Percentiles rank a stretch among this genome's conserved stretches.
phyloP scores from a whole-genome alignment of 2,888 invertebrate genomes.

The Bellardia pandia region DNA sequence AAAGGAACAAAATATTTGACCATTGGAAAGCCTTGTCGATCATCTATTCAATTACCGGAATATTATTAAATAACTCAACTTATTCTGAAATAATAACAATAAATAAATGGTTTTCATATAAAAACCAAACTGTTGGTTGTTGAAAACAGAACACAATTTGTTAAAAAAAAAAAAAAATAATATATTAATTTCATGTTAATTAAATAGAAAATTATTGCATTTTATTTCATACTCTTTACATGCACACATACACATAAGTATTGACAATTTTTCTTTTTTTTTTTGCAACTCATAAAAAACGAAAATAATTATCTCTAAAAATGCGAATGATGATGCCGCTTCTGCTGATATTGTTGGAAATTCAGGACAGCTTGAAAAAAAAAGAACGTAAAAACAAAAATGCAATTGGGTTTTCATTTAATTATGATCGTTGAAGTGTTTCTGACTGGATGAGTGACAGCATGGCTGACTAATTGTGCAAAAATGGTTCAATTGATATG shows the following conservation, averaged over 20 bases:
- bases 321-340: slow-evolving; percentile 31
- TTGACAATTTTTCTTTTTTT: slow-evolving; percentile 2
- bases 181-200: slow-evolving; percentile 49
- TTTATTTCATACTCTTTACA: slow-evolving; percentile 7
- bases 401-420: slow-evolving; percentile 67
- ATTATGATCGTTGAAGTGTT: slow-evolving; percentile 62
- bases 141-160: too few relatives aligned
- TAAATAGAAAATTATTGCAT: slow-evolving; percentile 48
- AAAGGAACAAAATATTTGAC: too few relatives aligned
- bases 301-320: slow-evolving; percentile 10
- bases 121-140: too few relatives aligned
- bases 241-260: not conserved
- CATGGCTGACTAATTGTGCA: slow-evolving; percentile 63
- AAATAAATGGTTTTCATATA: too few relatives aligned
- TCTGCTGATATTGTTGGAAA: not conserved
- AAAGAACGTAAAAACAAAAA: not conserved
- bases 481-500: slow-evolving; percentile 68
- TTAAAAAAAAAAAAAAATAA: not conserved
- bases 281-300: not conserved
- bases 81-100: too few relatives aligned
- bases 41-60: too few relatives aligned
- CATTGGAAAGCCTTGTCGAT: too few relatives aligned
- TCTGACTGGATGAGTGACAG: slow-evolving; percentile 56
- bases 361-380: not conserved
- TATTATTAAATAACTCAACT: too few relatives aligned